A percentile compares a stretch with the other conserved stretches of the same genome.
phyloP scores from a whole-genome alignment of 1,140 invertebrate genomes.

The Eurytemora carolleeae region DNA sequence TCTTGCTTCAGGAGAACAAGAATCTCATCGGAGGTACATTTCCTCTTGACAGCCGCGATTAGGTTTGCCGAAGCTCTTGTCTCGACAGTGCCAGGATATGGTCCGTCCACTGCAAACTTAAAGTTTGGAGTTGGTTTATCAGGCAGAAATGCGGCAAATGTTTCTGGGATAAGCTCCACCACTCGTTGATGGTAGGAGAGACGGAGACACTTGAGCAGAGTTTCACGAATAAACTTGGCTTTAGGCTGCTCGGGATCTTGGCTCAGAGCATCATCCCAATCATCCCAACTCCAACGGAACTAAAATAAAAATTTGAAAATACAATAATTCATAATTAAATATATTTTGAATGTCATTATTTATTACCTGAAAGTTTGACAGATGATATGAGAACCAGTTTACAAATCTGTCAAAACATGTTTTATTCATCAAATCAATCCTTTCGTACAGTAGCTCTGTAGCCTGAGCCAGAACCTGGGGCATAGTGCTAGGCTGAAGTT shows the following conservation, averaged over 20 bases:
- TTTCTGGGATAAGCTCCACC: conserved; percentile 68
- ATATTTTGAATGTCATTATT: too few relatives aligned
- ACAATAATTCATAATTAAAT: too few relatives aligned
- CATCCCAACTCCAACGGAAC: conserved; percentile 96
- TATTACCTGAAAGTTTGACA: conserved; percentile 66
- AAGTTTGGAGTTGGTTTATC: conserved; percentile 48
- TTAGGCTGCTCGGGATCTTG: conserved; percentile 76
- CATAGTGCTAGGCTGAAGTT: conserved; percentile 84
- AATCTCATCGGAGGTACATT: conserved; percentile 72
- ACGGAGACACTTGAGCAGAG: conserved; percentile 71
- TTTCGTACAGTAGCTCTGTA: conserved; percentile 84
- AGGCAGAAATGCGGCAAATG: conserved; percentile 52
- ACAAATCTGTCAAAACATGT: conserved; percentile 88
- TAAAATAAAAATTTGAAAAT: too few relatives aligned
- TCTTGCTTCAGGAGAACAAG: conserved; percentile 51
- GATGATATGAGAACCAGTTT: conserved; percentile 93
- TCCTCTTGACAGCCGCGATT: conserved; percentile 59
- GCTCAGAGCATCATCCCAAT: conserved; percentile 64
- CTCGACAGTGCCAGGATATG: conserved; percentile 36
- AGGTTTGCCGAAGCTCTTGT: conserved; percentile 65
- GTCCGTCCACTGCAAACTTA: conserved; percentile 57
- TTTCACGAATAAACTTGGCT: conserved; percentile 86
- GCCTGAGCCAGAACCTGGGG: conserved; percentile 91
- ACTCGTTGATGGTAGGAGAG: conserved; percentile 87
- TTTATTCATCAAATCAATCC: conserved; percentile 90